These are phyloP conservation scores for Megaleporinus macrocephalus DNA, from an alignment of 2,113 vertebrate genomes.

Conservation along the genomic window DNA sequence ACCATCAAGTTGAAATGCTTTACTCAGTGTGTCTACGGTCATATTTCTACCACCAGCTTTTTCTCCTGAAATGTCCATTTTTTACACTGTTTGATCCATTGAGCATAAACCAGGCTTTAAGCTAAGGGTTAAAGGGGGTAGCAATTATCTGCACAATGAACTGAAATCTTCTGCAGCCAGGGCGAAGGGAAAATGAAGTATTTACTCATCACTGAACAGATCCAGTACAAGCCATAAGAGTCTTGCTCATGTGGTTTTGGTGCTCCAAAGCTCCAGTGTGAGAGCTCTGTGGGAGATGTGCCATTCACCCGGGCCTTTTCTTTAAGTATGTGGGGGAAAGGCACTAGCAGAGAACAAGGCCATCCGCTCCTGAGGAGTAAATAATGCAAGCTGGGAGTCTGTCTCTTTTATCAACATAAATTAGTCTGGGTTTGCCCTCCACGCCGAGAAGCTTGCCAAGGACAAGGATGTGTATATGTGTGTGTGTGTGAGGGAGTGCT, in stretches of 20 bases:
- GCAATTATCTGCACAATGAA: neutral
- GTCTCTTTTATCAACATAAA: conserved; percentile 59
- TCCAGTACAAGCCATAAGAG: neutral
- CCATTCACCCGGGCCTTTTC: conserved; percentile 27
- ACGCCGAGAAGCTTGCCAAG: conserved; percentile 43
- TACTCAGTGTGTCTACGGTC: too few species aligned
- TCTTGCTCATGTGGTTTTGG: neutral
- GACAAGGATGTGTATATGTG: conserved; percentile 26
- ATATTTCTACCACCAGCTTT: too few species aligned
- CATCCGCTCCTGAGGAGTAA: conserved; percentile 46
- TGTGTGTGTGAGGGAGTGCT: conserved; percentile 1
- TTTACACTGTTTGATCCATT: neutral
- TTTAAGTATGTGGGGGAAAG: conserved; percentile 19
- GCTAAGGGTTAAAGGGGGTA: neutral
- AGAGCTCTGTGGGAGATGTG: conserved; percentile 9
- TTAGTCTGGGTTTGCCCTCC: conserved; percentile 53
- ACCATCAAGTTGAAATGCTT: too few species aligned
- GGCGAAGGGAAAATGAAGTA: conserved; percentile 7
- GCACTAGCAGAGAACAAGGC: conserved; percentile 33
- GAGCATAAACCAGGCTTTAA: neutral
- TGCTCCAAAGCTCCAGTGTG: neutral
- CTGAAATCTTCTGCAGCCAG: neutral
- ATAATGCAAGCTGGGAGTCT: conserved; percentile 55
- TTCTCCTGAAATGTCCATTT: neutral
- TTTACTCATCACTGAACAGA: conserved; percentile 11